phyloP scores from a whole-genome alignment of 2,888 invertebrate species.

The Parochlus steinenii region DNA sequence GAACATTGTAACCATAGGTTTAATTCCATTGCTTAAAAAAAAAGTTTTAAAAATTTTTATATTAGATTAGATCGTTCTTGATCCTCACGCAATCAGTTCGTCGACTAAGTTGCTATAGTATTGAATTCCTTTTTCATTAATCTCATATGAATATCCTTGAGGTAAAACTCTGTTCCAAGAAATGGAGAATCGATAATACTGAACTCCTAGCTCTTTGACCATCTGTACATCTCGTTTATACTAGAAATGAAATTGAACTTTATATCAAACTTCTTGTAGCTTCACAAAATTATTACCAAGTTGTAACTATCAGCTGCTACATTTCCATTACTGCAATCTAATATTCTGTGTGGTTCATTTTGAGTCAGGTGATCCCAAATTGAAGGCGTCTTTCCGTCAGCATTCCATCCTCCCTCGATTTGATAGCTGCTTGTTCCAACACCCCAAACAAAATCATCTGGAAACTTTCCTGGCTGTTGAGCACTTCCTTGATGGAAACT shows the following conservation, averaged over 20 bases:
- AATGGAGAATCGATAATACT: slow-evolving; percentile 7
- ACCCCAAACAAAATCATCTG: slow-evolving; percentile 12
- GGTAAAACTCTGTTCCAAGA: slow-evolving; percentile 5
- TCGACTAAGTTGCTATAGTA: slow-evolving; percentile 7
- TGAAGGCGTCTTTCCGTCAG: slow-evolving; percentile 43
- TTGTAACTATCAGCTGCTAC: slow-evolving; percentile 48
- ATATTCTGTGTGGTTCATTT: slow-evolving; percentile 23
- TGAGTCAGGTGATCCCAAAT: slow-evolving; percentile 41
- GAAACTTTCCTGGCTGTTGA: no score
- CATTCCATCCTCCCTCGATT: slow-evolving; percentile 46
- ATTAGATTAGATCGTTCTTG: slow-evolving; percentile 7
- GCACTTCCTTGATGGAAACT: no score
- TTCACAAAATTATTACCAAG: no score
- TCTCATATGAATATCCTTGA: background rate
- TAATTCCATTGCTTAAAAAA: no score
- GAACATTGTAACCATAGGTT: slow-evolving; percentile 46
- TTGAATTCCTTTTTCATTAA: slow-evolving; percentile 6
- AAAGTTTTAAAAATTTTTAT: slow-evolving; percentile 10
- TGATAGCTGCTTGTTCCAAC: slow-evolving; percentile 36
- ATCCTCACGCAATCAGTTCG: background rate
- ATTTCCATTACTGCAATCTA: slow-evolving; percentile 39
- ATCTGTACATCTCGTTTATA: slow-evolving; percentile 43
- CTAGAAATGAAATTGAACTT: no score
- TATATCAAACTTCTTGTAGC: no score
- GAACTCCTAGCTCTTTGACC: slow-evolving; percentile 39